Evolutionary conservation across 2,797 vertebrate species (phyloP), one percentile per base, ranked within the genome.

Genomic region (Crossoptilon crossoptilon): DNA sequence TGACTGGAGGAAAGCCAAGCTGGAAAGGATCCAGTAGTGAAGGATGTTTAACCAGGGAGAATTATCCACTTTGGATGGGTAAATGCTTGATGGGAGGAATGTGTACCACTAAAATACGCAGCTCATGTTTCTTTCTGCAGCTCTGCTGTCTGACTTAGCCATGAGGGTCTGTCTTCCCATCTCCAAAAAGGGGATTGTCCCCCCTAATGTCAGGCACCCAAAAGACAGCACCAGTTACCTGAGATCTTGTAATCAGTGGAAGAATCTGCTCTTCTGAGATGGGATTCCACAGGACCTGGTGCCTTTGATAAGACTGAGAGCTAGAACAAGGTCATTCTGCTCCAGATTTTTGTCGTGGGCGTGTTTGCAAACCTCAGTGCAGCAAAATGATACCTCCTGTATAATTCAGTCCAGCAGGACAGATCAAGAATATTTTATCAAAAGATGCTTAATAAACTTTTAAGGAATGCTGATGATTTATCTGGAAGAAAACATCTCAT

Each of bases 1-100:
- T 33, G 27, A 33, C 31, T 0, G 0, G 39, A 63, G 29, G 33
- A 48, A 49, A 53, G 51, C 2, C 14, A 14, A 5, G 6, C 55
- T 39, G 39, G 58, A 71, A 81, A 81, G 37, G n/a, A 35, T 44
- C 35, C 62, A 31, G 29, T 17, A 15, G 41, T 43, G 59, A 67
- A 37, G 22, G n/a, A 18, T 14, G 15, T 62, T 87, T 43, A 59
- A 58, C 33, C 37, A 10, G 21, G 6, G 14, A 15, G 10, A 79
- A 70, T 53, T 21, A 71, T 4, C 31, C 9, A 7, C 53, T 92
- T 43, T 31, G 59, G 19, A 44, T 7, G 41, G 11, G 5, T 67
- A 53, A 49, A 2, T 1, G 0, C 23, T 46, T 79, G 37, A 41
- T 27, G 14, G 15, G 67, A 62, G 41, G 49, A 53, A 39, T 4